Conservation (phyloP, 1,140 invertebrate genomes). For the Tetragnatha versicolor region DNA sequence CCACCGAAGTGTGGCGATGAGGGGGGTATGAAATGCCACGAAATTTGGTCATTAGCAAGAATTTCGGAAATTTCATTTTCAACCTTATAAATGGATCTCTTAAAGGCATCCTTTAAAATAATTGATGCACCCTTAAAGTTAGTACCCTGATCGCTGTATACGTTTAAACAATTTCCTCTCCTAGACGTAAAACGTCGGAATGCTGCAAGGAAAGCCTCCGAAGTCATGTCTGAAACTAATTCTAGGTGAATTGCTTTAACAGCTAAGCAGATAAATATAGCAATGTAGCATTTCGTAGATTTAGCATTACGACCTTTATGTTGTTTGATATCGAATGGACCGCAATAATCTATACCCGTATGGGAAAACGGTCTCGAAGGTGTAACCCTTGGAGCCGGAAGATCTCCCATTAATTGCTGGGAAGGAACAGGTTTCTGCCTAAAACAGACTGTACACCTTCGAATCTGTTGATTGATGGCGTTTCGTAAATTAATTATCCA, state of each 20-base stretch:
- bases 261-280: slow-evolving; percentile 55
- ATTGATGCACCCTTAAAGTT: slow-evolving; percentile 1
- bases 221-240: slow-evolving; percentile 49
- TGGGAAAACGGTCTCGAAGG: neutral
- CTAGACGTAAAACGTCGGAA: slow-evolving; percentile 59
- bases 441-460: no score
- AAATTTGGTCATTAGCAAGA: no score
- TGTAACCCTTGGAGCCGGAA: neutral
- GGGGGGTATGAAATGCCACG: slow-evolving; percentile 64
- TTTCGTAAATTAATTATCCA: no score
- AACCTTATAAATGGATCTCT: no score
- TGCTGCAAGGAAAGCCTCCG: slow-evolving; percentile 57
- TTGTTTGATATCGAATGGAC: neutral
- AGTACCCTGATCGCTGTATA: slow-evolving; percentile 52
- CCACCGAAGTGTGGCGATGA: slow-evolving; percentile 62
- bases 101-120: no score
- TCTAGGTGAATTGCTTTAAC: slow-evolving; percentile 57
- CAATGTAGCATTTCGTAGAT: neutral
- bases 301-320: neutral
- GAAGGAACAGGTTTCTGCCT: no score
- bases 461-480: no score
- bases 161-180: slow-evolving; percentile 58
- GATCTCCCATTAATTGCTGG: neutral
- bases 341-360: neutral
- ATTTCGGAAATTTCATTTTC: no score